phyloP scores from a whole-genome alignment of 1,140 invertebrate genomes.

The Macrobrachium rosenbergii region DNA sequence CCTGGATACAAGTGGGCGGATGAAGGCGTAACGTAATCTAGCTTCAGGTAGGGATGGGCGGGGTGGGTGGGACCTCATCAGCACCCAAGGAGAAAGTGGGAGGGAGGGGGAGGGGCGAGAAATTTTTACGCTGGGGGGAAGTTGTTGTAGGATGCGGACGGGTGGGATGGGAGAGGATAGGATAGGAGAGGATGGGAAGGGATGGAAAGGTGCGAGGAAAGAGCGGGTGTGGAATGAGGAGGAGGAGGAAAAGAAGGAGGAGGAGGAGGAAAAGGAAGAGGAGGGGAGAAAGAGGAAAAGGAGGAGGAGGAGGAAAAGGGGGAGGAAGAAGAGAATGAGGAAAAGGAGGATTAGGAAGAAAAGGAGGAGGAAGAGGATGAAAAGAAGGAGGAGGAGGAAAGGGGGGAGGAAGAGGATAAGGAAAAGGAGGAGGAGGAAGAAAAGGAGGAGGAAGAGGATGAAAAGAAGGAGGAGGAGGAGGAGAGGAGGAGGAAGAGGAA shows the following conservation, averaged over 20 bases:
- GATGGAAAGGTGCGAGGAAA: not conserved
- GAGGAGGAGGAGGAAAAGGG: not conserved
- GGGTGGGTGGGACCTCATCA: no score
- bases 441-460: not conserved
- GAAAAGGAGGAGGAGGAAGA: no score
- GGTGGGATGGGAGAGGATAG: not conserved
- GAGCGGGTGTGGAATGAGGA: not conserved
- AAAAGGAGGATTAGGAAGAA: not conserved
- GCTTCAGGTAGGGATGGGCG: no score
- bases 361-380: not conserved
- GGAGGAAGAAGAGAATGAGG: not conserved
- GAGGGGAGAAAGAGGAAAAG: not conserved
- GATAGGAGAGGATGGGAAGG: not conserved
- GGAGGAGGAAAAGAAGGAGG: not conserved
- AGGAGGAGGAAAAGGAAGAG: not conserved
- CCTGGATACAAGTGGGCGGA: no score
- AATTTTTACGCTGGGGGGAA: no score
- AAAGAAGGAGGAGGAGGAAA: not conserved
- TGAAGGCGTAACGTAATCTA: no score
- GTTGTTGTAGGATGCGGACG: no score
- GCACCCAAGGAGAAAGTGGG: no score
- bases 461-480: not conserved
- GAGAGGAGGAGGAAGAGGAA: not conserved
- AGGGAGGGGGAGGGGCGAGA: no score
- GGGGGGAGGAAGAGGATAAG: not conserved